Evolutionary conservation across 2,797 vertebrate genomes (phyloP), one percentile per base, ranked within the genome.

Genomic region (Mus caroli): DNA sequence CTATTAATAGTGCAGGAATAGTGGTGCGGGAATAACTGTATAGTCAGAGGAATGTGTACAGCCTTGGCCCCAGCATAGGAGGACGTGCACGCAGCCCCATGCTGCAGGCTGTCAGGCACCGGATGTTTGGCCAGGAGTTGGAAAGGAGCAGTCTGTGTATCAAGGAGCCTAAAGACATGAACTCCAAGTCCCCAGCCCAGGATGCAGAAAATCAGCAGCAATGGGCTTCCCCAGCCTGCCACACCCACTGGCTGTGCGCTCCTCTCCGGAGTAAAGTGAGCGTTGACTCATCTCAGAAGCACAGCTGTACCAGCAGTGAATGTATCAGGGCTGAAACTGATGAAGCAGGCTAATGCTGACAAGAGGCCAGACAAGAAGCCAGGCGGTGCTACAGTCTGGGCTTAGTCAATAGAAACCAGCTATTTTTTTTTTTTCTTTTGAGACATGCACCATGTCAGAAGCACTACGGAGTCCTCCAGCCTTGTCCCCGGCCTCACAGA

Each of bases 281-380:
- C 98, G 99, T 98, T 98, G 99, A 98, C 98, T 98, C 98, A 98
- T 98, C 98, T 98, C 98, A 98, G 99, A 69, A 99, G 99, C 99
- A 99, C 99, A 98, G 99, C 99, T 99, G 99, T 99, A 99, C 99
- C 99, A 99, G 99, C 99, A 99, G 99, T 99, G 99, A 99, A 99
- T 99, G 99, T 99, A 99, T 99, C 99, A 99, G 98, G 98, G 98
- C 99, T 98, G 99, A 99, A 99, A 99, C 99, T 99, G 99, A 99
- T 98, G 98, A 99, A 99, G 99, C 99, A 99, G 99, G 99, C 99
- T 99, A 99, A 98, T 99, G 98, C 99, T 98, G 98, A 99, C 98
- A 98, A 98, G 99, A 99, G 98, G 99, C 98, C 99, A 99, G 98
- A 99, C 98, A 98, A 98, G 99, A 99, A 98, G 99, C 98, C 99